Percentiles rank a stretch among this genome's conserved stretches.
phyloP scores from a whole-genome alignment of 2,113 vertebrate genomes.

The Suncus etruscus region DNA sequence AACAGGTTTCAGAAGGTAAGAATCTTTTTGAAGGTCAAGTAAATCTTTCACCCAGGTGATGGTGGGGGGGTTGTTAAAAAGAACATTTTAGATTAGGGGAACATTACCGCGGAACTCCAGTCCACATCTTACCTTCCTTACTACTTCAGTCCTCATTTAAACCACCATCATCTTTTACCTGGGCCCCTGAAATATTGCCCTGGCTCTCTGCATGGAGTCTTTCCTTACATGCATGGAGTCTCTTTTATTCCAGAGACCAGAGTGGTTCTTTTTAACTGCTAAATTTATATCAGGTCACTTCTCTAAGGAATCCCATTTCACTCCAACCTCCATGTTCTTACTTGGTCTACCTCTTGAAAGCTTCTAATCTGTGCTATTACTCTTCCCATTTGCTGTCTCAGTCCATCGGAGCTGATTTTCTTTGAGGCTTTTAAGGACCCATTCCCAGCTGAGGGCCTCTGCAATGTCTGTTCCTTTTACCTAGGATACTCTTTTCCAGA shows the following conservation, averaged over 20 bases:
- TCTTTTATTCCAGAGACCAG: not conserved
- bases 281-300: not conserved
- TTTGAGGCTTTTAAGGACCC: not conserved
- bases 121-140: not conserved
- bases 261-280: not conserved
- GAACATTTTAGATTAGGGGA: not conserved
- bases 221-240: not conserved
- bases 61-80: not conserved
- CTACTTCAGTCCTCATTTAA: not conserved
- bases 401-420: not conserved
- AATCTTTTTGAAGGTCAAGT: constrained; percentile 28
- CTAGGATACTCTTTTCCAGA: not conserved
- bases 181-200: not conserved
- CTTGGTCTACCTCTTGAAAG: not conserved
- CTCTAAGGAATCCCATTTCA: not conserved
- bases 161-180: not conserved
- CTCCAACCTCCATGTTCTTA: not conserved
- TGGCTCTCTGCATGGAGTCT: not conserved
- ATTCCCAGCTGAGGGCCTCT: not conserved
- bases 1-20: not conserved
- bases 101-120: not conserved
- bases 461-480: not conserved
- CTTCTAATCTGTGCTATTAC: not conserved
- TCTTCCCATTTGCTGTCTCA: not conserved
- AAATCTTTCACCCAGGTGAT: not conserved